Base-by-base conservation (phyloP, 37 sponge, comb jelly and placozoan species). In the Diacarnus erythraeanus region DNA sequence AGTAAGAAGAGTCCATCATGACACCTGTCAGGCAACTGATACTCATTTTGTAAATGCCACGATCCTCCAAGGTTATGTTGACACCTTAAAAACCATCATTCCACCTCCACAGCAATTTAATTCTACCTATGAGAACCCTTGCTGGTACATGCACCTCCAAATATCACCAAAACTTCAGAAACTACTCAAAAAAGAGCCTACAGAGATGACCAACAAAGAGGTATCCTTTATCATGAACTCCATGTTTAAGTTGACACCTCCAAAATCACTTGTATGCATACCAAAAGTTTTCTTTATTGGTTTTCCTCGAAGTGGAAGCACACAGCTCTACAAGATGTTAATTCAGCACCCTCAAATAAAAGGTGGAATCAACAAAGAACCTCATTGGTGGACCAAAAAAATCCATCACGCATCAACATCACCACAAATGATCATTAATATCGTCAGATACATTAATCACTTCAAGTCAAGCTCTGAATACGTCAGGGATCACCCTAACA, bases 231-330 rank as follows among this genome's bases (percentile, higher is more conserved):
- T 63, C 33, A 64, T 78, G 65, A 66, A 51, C 30, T 23, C 40
- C 1, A 21, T 78, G 34, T 78, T 78, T 65, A 10, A 17, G 6
- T 1, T 58, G 37, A 51, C 33, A 51, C 30, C 41, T 1, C 57
- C 33, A 17, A 76, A 69, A 25, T 58, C 80, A 2, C 67, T 83
- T 3, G 64, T 74, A 29, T 90, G 91, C 41, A 22, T 90, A 18
- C 91, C 91, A 18, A 43, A 63, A 17, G 77, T 90, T n/a, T 90
- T 64, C 56, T 66, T 90, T 18, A 69, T 81, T 23, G 91, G 91
- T 4, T 90, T 85, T 65, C 86, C 91, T 37, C 81, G 82, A 38
- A 81, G 82, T 36, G 91, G 91, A 15, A 81, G 86, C 60, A 80
- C 83, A 21, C 77, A 71, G 69, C 60, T 90, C 18, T 85, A 85